Evolutionary conservation across 2,888 invertebrate species (phyloP).

Genomic region (Rhagonycha fulva): DNA sequence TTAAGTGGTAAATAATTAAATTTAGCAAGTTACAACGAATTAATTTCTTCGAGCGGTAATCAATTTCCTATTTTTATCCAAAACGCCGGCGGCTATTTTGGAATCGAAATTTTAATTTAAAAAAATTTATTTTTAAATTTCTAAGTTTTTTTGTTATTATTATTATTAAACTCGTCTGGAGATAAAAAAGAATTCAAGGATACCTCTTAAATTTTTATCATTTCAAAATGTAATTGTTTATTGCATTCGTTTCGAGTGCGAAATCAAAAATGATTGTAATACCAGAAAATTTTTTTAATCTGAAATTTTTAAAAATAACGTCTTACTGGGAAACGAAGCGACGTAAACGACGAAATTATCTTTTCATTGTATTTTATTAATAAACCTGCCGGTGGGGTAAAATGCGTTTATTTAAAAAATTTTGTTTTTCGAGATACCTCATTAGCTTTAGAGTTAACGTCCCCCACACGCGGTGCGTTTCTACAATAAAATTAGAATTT

Average conservation of each 20-base stretch:
- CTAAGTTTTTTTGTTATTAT: background rate
- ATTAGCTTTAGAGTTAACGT: background rate
- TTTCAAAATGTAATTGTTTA: background rate
- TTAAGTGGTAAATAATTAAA: slow-evolving; percentile 38
- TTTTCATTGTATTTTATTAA: background rate
- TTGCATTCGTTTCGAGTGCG: background rate
- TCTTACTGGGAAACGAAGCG: background rate
- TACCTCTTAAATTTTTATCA: background rate
- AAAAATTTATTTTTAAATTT: background rate
- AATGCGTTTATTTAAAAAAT: background rate
- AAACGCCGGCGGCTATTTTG: background rate
- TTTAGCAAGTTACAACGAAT: slow-evolving; percentile 7
- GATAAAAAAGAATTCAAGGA: slow-evolving; percentile 8
- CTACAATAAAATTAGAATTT: background rate
- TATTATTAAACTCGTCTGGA: slow-evolving; percentile 3
- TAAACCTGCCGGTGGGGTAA: background rate
- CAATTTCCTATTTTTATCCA: background rate
- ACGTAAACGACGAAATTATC: background rate
- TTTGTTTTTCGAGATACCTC: background rate
- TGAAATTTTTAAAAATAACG: background rate
- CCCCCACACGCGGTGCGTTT: background rate
- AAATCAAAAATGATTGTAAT: background rate
- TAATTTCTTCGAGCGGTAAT: background rate
- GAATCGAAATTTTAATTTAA: background rate
- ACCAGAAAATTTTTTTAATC: background rate